These are phyloP conservation scores for Heliocidaris erythrogramma DNA, from an alignment of 35 echinoderm and acorn worm genomes.

Conservation along the genomic window DNA sequence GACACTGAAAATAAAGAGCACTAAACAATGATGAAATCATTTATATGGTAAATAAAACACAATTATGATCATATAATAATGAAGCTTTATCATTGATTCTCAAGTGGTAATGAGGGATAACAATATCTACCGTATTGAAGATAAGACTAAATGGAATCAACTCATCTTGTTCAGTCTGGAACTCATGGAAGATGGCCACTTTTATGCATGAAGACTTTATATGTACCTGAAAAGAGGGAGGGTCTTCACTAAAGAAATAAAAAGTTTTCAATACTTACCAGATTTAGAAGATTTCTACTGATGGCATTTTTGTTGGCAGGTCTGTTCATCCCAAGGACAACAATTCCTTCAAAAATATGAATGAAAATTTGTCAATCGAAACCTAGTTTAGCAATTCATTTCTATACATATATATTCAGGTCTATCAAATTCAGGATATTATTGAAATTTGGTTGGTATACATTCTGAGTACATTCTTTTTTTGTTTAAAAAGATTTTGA, in stretches of 20 bases:
- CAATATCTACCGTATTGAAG: neutral
- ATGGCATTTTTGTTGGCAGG: slow-evolving; percentile 49
- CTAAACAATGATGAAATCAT: too few species aligned
- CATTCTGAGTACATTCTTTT: too few species aligned
- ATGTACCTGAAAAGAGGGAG: too few species aligned
- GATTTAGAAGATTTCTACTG: slow-evolving; percentile 45
- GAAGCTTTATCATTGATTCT: neutral
- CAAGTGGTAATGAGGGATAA: neutral
- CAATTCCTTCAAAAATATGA: slow-evolving; percentile 40
- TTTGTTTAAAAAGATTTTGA: too few species aligned
- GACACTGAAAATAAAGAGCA: neutral
- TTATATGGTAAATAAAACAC: too few species aligned
- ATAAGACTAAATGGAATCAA: neutral
- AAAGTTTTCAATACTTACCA: slow-evolving; percentile 26
- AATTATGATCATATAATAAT: too few species aligned
- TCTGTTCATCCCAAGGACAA: slow-evolving; percentile 56
- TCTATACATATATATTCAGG: too few species aligned
- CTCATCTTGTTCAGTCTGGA: too few species aligned
- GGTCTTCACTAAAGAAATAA: neutral
- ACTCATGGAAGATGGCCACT: too few species aligned
- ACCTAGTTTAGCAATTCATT: too few species aligned
- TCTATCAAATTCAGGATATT: too few species aligned
- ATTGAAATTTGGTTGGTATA: too few species aligned
- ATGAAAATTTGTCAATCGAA: neutral
- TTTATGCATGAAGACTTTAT: neutral